A percentile compares a stretch with the other conserved stretches of the same genome.
Conservation (phyloP, 2,797 vertebrate species). For the Myotis findleyi region DNA sequence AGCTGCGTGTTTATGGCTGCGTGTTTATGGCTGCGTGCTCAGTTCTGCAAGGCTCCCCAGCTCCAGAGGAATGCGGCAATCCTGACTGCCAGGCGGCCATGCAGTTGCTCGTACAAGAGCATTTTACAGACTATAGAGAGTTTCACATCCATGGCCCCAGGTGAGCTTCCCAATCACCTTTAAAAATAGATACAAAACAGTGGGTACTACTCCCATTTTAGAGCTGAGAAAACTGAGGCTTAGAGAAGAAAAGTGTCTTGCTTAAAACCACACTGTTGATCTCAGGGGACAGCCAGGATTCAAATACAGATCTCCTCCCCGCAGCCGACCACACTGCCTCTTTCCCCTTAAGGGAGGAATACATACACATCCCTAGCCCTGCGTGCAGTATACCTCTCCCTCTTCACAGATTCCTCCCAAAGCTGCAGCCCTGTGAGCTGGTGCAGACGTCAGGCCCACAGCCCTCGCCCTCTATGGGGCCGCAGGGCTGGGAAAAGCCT, state of each 20-base stretch:
- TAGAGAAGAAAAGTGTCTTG: neutral
- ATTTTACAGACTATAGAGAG: neutral
- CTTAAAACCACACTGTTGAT: neutral
- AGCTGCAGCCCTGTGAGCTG: neutral
- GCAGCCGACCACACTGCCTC: neutral
- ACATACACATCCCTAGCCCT: neutral
- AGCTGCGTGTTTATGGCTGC: neutral
- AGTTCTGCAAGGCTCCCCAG: neutral
- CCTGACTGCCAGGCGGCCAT: neutral
- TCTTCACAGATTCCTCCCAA: neutral
- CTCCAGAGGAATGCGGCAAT: neutral
- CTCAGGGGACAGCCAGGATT: neutral
- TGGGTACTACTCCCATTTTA: neutral
- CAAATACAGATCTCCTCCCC: neutral
- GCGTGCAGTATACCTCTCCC: neutral
- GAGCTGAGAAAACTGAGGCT: slow-evolving; percentile 42
- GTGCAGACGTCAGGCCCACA: neutral
- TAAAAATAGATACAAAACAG: neutral
- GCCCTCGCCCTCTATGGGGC: neutral
- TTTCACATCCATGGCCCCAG: neutral
- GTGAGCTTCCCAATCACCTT: neutral
- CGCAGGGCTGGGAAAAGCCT: neutral
- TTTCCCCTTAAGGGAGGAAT: neutral
- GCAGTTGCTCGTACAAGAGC: neutral
- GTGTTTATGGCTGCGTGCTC: neutral